Conservation (phyloP, 2,113 vertebrate genomes). For the Cololabis saira region DNA sequence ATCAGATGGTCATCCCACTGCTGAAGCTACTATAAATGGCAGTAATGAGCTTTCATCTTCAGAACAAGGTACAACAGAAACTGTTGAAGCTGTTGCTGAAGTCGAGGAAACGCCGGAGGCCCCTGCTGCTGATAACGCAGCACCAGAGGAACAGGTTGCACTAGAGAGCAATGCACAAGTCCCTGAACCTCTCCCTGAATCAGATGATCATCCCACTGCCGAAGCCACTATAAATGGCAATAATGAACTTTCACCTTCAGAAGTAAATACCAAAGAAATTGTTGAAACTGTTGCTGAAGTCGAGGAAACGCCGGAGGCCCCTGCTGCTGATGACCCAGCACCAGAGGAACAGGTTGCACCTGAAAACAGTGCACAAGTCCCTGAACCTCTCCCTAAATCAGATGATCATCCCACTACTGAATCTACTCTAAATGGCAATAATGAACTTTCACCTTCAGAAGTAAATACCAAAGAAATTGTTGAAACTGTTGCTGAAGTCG, state of each 20-base stretch:
- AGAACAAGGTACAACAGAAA: conserved; percentile 9
- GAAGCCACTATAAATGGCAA: background rate
- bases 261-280: conserved; percentile 3
- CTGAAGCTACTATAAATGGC: background rate
- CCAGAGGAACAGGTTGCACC: no score
- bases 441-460: conserved; percentile 1
- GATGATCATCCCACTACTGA: no score
- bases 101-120: background rate
- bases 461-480: conserved; percentile 1
- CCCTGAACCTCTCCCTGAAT: no score
- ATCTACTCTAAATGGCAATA: background rate
- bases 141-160: no score
- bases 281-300: background rate
- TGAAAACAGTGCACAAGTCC: no score
- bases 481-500: background rate
- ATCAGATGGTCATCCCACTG: no score
- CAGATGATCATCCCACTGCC: no score
- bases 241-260: conserved; percentile 1
- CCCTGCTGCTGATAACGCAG: background rate
- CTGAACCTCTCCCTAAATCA: no score
- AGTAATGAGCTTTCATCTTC: background rate
- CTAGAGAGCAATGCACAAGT: no score
- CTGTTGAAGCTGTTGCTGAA: background rate
- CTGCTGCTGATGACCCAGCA: background rate
- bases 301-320: background rate